phyloP scores from a whole-genome alignment of 2,888 invertebrate genomes.

The Euplexia lucipara region DNA sequence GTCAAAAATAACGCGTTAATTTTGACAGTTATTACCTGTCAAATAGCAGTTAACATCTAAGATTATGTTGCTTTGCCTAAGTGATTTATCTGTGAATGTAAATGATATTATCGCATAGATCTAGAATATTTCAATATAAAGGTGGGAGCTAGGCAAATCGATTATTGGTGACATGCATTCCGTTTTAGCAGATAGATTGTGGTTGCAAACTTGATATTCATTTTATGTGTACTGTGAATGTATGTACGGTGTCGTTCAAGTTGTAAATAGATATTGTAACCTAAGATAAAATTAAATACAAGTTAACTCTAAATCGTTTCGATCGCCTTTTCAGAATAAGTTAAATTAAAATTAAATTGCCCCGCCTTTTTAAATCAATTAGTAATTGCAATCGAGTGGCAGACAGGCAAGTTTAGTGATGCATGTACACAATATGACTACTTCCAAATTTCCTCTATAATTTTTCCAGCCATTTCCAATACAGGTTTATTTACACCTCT shows the following conservation, averaged over 20 bases:
- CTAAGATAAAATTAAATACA: background rate
- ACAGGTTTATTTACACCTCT: background rate
- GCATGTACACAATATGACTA: too few relatives aligned
- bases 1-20: slow-evolving; percentile 45
- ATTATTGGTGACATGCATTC: slow-evolving; percentile 20
- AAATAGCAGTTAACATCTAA: slow-evolving; percentile 41
- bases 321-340: too few relatives aligned
- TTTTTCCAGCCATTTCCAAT: background rate
- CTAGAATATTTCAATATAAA: slow-evolving; percentile 51
- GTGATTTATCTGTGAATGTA: slow-evolving; percentile 45
- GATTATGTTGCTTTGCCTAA: slow-evolving; percentile 32
- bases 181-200: slow-evolving; percentile 10
- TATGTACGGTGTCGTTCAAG: background rate
- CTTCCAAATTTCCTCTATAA: too few relatives aligned
- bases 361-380: too few relatives aligned
- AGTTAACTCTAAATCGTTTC: too few relatives aligned
- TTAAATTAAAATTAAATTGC: too few relatives aligned
- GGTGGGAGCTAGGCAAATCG: slow-evolving; percentile 37
- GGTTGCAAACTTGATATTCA: background rate
- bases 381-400: too few relatives aligned
- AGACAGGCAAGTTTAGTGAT: too few relatives aligned
- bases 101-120: slow-evolving; percentile 39
- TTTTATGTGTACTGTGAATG: slow-evolving; percentile 19
- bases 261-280: background rate
- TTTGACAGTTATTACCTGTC: slow-evolving; percentile 55